These are phyloP conservation scores for Pyralis farinalis DNA, from an alignment of 2,888 invertebrate genomes.

Conservation along the genomic window DNA sequence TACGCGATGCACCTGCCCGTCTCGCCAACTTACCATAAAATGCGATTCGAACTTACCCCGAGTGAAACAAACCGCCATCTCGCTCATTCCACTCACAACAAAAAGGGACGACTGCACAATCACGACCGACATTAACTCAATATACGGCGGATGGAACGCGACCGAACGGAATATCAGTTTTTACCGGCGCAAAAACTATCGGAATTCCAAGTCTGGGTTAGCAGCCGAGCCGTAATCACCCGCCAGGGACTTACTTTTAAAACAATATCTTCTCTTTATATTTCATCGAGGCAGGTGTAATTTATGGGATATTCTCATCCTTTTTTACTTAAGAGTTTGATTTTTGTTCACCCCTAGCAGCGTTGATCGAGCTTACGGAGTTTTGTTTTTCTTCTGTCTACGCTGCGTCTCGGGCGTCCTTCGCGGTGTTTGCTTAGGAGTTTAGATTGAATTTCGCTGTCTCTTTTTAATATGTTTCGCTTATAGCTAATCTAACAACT, in stretches of 20 bases:
- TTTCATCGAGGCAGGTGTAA: slow-evolving; percentile 72
- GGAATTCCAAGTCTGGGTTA: slow-evolving; percentile 72
- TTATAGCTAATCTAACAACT: slow-evolving; percentile 48
- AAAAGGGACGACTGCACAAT: slow-evolving; percentile 61
- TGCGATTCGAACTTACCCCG: slow-evolving; percentile 72
- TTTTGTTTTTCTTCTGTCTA: slow-evolving; percentile 77
- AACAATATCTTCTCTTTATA: slow-evolving; percentile 71
- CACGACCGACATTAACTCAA: slow-evolving; percentile 77
- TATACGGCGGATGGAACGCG: slow-evolving; percentile 68
- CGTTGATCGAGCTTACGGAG: slow-evolving; percentile 56
- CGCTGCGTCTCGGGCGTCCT: slow-evolving; percentile 56
- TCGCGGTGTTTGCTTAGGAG: slow-evolving; percentile 63
- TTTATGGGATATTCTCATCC: slow-evolving; percentile 58
- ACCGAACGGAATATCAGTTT: slow-evolving; percentile 76
- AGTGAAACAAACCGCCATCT: slow-evolving; percentile 61
- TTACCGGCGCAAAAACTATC: slow-evolving; percentile 77
- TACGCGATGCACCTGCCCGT: slow-evolving; percentile 70
- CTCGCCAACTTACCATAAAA: slow-evolving; percentile 78
- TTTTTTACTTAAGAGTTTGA: slow-evolving; percentile 50
- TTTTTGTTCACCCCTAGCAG: slow-evolving; percentile 52
- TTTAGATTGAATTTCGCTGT: slow-evolving; percentile 63
- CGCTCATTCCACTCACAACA: slow-evolving; percentile 40
- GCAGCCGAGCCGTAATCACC: slow-evolving; percentile 65
- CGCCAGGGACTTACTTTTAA: slow-evolving; percentile 68
- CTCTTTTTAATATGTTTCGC: slow-evolving; percentile 44